Evolutionary conservation across 2,888 invertebrate genomes (phyloP).

Genomic region (Liodrosophila aerea): DNA sequence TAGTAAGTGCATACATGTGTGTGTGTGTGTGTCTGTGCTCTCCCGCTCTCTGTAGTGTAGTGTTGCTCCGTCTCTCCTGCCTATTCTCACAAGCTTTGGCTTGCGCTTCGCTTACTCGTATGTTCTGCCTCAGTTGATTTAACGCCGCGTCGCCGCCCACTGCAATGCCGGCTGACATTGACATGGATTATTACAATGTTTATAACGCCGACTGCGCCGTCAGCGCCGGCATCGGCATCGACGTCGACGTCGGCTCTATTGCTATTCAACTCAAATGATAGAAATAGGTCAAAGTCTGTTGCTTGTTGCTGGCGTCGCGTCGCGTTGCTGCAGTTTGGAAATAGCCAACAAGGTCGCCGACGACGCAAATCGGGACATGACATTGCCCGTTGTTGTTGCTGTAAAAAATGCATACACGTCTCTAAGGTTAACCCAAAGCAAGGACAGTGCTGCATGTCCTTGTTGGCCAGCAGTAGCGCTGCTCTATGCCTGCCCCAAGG

Average conservation of each 20-base stretch:
- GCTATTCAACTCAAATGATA: conserved; percentile 61
- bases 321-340: conserved; percentile 64
- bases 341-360: conserved; percentile 63
- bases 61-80: conserved; percentile 10
- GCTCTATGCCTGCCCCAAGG: neutral
- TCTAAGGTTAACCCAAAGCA: conserved; percentile 47
- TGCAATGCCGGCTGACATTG: conserved; percentile 74
- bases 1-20: conserved; percentile 17
- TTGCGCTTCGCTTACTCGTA: conserved; percentile 19
- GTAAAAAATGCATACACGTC: conserved; percentile 64
- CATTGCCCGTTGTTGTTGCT: conserved; percentile 45
- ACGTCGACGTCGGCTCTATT: conserved; percentile 42
- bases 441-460: conserved; percentile 42
- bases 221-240: conserved; percentile 13
- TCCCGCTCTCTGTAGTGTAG: conserved; percentile 19
- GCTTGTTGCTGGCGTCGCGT: conserved; percentile 38
- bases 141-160: conserved; percentile 60
- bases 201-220: conserved; percentile 33
- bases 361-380: conserved; percentile 71
- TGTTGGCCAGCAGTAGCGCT: conserved; percentile 6
- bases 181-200: conserved; percentile 71
- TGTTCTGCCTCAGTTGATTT: conserved; percentile 75
- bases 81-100: conserved; percentile 32
- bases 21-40: conserved; percentile 30
- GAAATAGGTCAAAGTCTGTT: conserved; percentile 80